These are phyloP conservation scores for Dolichopus griseipennis DNA, from an alignment of 2,888 invertebrate genomes.

Conservation along the genomic window DNA sequence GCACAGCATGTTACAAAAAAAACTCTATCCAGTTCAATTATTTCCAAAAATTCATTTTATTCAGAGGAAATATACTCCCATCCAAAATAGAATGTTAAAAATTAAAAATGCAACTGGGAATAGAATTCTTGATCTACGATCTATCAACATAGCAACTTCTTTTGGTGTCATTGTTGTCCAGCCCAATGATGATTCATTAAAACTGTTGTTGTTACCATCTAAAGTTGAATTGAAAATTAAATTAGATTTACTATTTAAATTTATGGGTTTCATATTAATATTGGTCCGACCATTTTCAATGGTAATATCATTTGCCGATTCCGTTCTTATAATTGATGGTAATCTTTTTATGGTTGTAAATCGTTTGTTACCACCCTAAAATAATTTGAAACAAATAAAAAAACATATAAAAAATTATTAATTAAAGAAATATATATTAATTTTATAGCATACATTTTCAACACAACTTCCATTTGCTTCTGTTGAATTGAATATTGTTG, in stretches of 20 bases:
- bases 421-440: too few relatives aligned
- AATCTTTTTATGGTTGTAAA: neutral
- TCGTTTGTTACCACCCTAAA: neutral
- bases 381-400: neutral
- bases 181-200: conserved; percentile 24
- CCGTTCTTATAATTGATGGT: conserved; percentile 60
- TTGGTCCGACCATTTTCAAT: conserved; percentile 24
- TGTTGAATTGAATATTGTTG: conserved; percentile 14
- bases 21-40: too few relatives aligned
- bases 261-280: conserved; percentile 26
- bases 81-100: conserved; percentile 73
- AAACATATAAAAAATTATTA: too few relatives aligned
- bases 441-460: neutral
- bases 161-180: conserved; percentile 83
- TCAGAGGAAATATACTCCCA: conserved; percentile 52
- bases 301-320: conserved; percentile 51
- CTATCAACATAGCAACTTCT: conserved; percentile 81
- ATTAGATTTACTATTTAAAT: conserved; percentile 20
- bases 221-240: conserved; percentile 21
- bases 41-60: neutral
- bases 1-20: too few relatives aligned
- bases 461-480: neutral
- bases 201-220: conserved; percentile 26
- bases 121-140: conserved; percentile 60
- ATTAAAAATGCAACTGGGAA: conserved; percentile 70